phyloP scores from a whole-genome alignment of 2,888 invertebrate genomes.

The Bellardia bayeri region DNA sequence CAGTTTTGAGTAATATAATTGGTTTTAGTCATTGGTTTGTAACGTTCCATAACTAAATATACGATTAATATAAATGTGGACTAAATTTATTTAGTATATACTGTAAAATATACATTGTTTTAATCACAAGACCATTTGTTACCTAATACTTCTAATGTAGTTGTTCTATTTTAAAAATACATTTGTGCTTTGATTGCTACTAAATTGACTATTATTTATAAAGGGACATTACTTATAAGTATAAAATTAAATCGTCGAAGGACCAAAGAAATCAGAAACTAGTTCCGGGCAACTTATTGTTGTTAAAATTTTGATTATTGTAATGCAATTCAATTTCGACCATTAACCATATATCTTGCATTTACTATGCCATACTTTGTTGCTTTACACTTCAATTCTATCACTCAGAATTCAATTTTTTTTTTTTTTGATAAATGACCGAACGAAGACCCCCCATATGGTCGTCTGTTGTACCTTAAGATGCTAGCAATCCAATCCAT shows the following conservation, averaged over 20 bases:
- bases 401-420: not conserved
- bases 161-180: too few species aligned
- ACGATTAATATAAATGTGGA: not conserved
- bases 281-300: too few species aligned
- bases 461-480: not conserved
- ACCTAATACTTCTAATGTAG: too few species aligned
- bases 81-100: too few species aligned
- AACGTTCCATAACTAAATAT: not conserved
- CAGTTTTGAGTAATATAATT: not conserved
- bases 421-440: not conserved
- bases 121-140: too few species aligned
- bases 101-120: too few species aligned
- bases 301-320: not conserved
- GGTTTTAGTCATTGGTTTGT: not conserved
- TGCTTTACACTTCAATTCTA: not conserved
- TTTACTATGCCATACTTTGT: not conserved
- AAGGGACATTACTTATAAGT: too few species aligned
- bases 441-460: slow-evolving; percentile 21
- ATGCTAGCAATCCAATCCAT: not conserved
- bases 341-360: not conserved
- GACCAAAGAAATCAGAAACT: too few species aligned
- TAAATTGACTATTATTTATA: too few species aligned
- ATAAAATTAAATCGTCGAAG: too few species aligned
- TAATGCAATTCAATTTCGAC: not conserved
- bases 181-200: too few species aligned